Base-by-base conservation (phyloP, 2,797 vertebrate genomes). In the Pseudochaenichthys georgianus region DNA sequence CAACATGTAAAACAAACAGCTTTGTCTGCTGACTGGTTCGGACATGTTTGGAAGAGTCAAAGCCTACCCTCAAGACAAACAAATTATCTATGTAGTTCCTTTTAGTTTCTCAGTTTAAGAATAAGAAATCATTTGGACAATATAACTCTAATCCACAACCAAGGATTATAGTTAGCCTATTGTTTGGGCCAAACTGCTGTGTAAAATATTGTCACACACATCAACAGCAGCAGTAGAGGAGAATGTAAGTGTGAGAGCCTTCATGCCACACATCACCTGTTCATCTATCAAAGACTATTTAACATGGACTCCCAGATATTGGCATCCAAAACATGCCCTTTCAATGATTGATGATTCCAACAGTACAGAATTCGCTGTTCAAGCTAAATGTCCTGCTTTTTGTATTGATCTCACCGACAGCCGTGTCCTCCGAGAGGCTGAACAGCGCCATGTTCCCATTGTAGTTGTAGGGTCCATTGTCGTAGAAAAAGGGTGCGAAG, bases 381-480 rank as follows among this genome's bases (percentile, higher is more conserved):
- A 43, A 28, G n/a, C 31, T 67, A 19, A 77, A 76, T 12, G 43
- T 42, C 48, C 42, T 43, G 50, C 2, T 5, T 54, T 59, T 60
- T 66, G 43, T 65, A 43, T 55, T 9, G 17, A 43, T 78, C 97
- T 97, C 92, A 99, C 98, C 98, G 10, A 97, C 88, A 64, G 94
- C 89, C 0, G 95, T 99, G 90, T 99, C 97, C 88, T 99, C 98
- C 0, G 97, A 96, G 66, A 99, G 95, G 88, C 96, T 99, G 90
- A 99, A 96, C 34, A 99, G 90, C 3, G 97, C 98, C 97, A 99
- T 94, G 90, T 99, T 99, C 42, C 98, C 98, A 0, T 95, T 96
- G 57, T 89, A 93, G 94, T 96, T 97, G 93, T 96, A 95, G 15
- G 95, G 94, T 77, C 96, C 98, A 62, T 98, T 99, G 88, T 99